Conservation (phyloP, 2,888 invertebrate species). For the Biston betularia region DNA sequence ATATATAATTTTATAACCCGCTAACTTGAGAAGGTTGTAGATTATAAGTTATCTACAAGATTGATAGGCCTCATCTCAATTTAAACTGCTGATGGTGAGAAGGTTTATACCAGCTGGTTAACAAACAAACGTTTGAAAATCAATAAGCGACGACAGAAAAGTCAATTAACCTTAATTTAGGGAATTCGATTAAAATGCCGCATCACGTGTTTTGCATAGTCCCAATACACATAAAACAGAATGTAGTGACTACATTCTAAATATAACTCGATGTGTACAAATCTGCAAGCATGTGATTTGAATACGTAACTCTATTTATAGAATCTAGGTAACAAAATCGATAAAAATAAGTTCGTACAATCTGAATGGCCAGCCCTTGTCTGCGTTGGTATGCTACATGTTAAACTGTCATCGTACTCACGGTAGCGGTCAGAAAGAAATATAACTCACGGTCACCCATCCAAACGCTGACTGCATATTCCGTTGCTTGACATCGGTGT, state of each 20-base stretch:
- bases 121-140: constrained; percentile 63
- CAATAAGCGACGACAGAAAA: constrained; percentile 62
- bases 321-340: not conserved
- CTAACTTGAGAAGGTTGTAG: constrained; percentile 33
- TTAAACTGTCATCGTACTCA: no score
- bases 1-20: constrained; percentile 33
- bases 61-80: constrained; percentile 32
- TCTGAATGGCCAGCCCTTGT: no score
- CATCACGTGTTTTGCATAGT: constrained; percentile 31
- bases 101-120: constrained; percentile 24
- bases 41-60: constrained; percentile 39
- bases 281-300: constrained; percentile 24
- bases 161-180: constrained; percentile 74
- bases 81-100: constrained; percentile 34
- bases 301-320: not conserved
- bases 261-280: constrained; percentile 8
- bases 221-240: constrained; percentile 29
- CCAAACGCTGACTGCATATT: no score
- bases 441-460: no score
- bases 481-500: no score
- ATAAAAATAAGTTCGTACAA: not conserved
- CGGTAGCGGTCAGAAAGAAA: no score
- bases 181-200: constrained; percentile 61
- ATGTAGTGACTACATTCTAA: constrained; percentile 25
- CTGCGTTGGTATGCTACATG: no score